Evolutionary conservation across 2,797 vertebrate genomes (phyloP), one percentile per base, ranked within the genome.

Genomic region (Paedocypris micromegethes): DNA sequence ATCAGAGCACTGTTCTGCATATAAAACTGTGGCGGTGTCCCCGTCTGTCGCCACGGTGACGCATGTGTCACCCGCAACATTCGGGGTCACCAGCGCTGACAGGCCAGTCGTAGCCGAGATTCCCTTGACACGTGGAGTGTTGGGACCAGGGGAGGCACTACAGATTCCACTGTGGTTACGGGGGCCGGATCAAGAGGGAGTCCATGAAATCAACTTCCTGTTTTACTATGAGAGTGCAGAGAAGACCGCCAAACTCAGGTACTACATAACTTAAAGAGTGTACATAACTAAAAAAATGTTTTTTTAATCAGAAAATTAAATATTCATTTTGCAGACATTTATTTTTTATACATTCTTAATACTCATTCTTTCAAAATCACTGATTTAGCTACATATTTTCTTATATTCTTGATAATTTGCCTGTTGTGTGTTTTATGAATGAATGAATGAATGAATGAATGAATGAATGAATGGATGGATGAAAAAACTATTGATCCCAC

Each of bases 201-300:
- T 99, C 68, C 96, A 99, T 74, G 96, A 99, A 86, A 98, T 98
- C 84, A 94, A 94, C 81, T 97, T 98, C 80, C 87, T 99, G 43
- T 99, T 99, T 87, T 98, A 98, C 79, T 99, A 98, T 0, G 92
- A 98, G 83, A 92, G 91, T 83, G 78, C 89, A 79, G 90, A 92
- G 83, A 94, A 88, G 77, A 89, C 90, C 45, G 88, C 87, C 71
- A 92, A 91, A 82, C 88, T 94, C 84, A 90, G 92, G 95, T 97
- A 87, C 75, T 23, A 23, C 23, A 23, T 23, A 23, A 23, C 23
- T 23, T 23, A 23, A 23, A 23, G 23, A n/a, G n/a, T n/a, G n/a
- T n/a, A n/a, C n/a, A n/a, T n/a, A n/a, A n/a, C n/a, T n/a, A n/a
- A n/a, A n/a, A n/a, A n/a, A n/a, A 23, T 23, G 23, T 23, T 23